A percentile compares a stretch with the other conserved stretches of the same genome.
These are phyloP conservation scores for Meandrusa payeni DNA, from an alignment of 2,888 invertebrate genomes.

Conservation along the genomic window DNA sequence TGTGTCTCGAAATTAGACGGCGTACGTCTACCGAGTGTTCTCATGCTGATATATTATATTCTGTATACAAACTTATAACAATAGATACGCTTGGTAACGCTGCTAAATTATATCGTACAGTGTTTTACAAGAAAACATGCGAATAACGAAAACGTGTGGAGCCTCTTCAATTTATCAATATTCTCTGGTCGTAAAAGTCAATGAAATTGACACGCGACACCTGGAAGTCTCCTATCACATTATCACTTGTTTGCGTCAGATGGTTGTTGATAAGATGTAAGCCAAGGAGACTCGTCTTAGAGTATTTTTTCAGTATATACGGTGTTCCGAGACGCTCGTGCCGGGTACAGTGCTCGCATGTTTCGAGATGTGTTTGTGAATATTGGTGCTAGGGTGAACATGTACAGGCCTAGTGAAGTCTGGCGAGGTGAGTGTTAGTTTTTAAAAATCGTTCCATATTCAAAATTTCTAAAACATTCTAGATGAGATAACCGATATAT, in stretches of 20 bases:
- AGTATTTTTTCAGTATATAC: conserved; percentile 46
- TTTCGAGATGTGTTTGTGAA: conserved; percentile 44
- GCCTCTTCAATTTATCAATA: conserved; percentile 7
- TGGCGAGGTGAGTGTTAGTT: conserved; percentile 43
- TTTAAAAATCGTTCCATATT: no score
- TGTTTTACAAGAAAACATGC: neutral
- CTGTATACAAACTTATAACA: no score
- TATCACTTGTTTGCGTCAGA: conserved; percentile 53
- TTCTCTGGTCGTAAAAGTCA: conserved; percentile 26
- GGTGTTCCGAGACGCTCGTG: conserved; percentile 41
- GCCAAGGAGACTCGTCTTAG: conserved; percentile 35
- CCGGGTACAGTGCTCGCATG: conserved; percentile 35
- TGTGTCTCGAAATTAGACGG: no score
- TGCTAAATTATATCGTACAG: neutral
- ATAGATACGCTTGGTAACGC: neutral
- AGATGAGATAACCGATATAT: no score
- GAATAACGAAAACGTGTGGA: conserved; percentile 3
- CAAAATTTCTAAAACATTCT: no score
- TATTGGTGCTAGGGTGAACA: conserved; percentile 31
- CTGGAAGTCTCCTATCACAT: conserved; percentile 37
- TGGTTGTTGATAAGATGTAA: conserved; percentile 44
- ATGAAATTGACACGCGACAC: conserved; percentile 31
- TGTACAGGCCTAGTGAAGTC: conserved; percentile 48
- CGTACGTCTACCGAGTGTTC: no score
- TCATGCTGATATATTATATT: no score